A percentile compares a stretch with the other conserved stretches of the same genome.
Conservation (phyloP, 2,888 invertebrate species). For the Mellilla xanthometata region DNA sequence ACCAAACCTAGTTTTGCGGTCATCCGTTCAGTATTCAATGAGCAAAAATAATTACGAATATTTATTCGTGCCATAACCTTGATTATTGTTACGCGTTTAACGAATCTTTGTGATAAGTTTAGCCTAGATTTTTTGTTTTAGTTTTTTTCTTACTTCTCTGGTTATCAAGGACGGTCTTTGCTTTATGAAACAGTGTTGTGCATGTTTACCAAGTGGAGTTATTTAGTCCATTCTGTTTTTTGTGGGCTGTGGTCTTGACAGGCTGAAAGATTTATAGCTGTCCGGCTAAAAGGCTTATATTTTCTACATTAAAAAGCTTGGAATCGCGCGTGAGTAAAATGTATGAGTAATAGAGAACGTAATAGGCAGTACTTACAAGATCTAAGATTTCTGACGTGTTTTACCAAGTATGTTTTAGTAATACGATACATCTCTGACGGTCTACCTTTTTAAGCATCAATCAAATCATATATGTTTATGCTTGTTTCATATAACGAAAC, state of each 20-base stretch:
- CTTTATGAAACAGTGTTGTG: slow-evolving; percentile 2
- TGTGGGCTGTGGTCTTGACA: not conserved
- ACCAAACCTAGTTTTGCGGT: slow-evolving; percentile 40
- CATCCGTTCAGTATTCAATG: slow-evolving; percentile 38
- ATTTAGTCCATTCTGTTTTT: slow-evolving; percentile 2
- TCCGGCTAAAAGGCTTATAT: not conserved
- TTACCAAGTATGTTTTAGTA: no score
- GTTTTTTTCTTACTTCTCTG: slow-evolving; percentile 4
- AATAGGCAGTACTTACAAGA: no score
- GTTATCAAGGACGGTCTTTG: slow-evolving; percentile 7
- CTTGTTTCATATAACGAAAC: slow-evolving; percentile 20
- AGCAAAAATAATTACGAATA: slow-evolving; percentile 35
- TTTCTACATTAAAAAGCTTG: no score
- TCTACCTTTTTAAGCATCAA: slow-evolving; percentile 15
- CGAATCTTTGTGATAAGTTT: slow-evolving; percentile 25
- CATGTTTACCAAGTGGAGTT: not conserved
- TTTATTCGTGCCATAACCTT: slow-evolving; percentile 45
- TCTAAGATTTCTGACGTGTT: no score
- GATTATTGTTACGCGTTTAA: slow-evolving; percentile 27
- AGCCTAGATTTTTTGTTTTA: slow-evolving; percentile 13
- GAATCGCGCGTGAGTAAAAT: no score
- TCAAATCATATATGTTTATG: slow-evolving; percentile 17
- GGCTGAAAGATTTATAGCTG: not conserved
- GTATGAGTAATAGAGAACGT: no score
- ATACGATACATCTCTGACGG: no score